Conservation (phyloP, 1,140 invertebrate genomes). For the Meloidogyne hapla region DNA sequence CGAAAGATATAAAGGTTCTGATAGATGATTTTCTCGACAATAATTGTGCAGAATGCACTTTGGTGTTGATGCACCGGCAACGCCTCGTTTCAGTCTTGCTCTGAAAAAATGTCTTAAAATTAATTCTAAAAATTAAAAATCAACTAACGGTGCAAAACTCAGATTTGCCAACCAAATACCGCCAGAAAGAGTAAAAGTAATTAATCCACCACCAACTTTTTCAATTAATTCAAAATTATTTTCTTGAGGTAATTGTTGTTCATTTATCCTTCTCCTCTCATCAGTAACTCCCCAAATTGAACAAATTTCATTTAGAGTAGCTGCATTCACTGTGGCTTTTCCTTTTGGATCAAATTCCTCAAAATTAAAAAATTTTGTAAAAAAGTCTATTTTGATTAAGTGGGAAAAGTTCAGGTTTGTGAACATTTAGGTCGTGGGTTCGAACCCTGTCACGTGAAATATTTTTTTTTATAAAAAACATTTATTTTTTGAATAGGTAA, state of each 20-base stretch:
- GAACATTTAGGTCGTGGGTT: conserved; percentile 4
- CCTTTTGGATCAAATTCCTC: conserved; percentile 61
- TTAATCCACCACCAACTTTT: conserved; percentile 17
- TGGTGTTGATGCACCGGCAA: conserved; percentile 44
- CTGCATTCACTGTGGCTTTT: conserved; percentile 52
- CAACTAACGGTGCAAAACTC: conserved; percentile 51
- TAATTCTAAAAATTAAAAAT: conserved; percentile 18
- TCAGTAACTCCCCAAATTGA: conserved; percentile 48
- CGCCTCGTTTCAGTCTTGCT: neutral
- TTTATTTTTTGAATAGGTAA: no score
- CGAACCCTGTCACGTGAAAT: no score
- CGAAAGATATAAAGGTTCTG: conserved; percentile 38
- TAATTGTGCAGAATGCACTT: conserved; percentile 48
- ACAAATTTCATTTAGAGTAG: conserved; percentile 57
- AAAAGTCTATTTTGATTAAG: neutral
- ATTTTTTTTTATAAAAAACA: no score
- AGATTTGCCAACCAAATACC: conserved; percentile 41
- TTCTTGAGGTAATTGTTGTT: conserved; percentile 21
- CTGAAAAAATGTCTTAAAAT: conserved; percentile 33
- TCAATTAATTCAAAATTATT: conserved; percentile 19
- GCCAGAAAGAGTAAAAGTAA: conserved; percentile 4
- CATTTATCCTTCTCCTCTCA: conserved; percentile 4
- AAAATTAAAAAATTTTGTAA: conserved; percentile 19
- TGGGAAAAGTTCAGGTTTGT: neutral
- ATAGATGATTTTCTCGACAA: conserved; percentile 34